Conservation (phyloP, 2,113 vertebrate genomes). For the Vanacampus margaritifer region DNA sequence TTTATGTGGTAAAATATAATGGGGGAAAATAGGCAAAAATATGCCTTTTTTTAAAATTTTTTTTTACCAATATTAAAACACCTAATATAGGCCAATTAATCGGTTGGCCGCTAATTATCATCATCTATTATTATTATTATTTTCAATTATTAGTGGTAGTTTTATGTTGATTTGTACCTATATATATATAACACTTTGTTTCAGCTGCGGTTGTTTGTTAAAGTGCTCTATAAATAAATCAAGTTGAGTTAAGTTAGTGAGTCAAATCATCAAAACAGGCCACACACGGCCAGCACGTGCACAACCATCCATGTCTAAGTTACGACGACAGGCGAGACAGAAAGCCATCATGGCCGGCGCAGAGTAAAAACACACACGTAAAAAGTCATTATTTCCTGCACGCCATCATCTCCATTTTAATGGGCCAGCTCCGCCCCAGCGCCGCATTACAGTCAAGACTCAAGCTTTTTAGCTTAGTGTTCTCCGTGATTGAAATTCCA, state of each 20-base stretch:
- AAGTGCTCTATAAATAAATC: not conserved
- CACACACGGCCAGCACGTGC: constrained; percentile 1
- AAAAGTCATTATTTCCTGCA: constrained; percentile 33
- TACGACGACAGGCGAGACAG: constrained; percentile 26
- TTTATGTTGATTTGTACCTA: not conserved
- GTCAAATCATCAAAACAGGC: not conserved
- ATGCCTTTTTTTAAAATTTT: too few relatives aligned
- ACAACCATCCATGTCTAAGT: constrained; percentile 32
- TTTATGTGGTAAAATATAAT: too few relatives aligned
- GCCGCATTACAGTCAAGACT: constrained; percentile 55
- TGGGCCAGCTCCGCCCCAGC: constrained; percentile 20
- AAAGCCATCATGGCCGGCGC: constrained; percentile 27
- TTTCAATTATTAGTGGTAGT: not conserved
- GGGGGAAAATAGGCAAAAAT: too few relatives aligned
- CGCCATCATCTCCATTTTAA: constrained; percentile 28
- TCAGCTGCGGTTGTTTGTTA: not conserved
- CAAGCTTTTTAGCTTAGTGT: constrained; percentile 59
- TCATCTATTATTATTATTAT: not conserved
- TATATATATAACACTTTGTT: not conserved
- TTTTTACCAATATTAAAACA: too few relatives aligned
- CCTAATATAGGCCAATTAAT: too few relatives aligned
- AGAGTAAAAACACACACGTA: constrained; percentile 22
- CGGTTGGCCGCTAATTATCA: too few relatives aligned
- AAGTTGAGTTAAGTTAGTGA: not conserved
- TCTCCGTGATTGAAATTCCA: constrained; percentile 68